phyloP scores from a whole-genome alignment of 1,140 invertebrate species.

The Nasonia longicornis region DNA sequence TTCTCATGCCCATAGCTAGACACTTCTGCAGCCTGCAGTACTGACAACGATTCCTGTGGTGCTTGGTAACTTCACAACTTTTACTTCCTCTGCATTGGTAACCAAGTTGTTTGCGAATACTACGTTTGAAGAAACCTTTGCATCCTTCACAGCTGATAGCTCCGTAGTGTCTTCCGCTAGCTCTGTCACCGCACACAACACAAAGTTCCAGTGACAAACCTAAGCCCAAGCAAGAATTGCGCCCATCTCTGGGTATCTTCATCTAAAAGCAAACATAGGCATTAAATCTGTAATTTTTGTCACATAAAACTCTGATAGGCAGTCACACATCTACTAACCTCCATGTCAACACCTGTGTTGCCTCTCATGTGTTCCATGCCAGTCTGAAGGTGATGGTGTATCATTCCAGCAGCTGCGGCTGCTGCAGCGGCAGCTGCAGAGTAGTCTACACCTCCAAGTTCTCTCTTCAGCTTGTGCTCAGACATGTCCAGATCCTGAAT shows the following conservation, averaged over 20 bases:
- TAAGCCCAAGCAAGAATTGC: slow-evolving; percentile 63
- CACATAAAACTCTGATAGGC: not conserved
- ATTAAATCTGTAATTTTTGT: not conserved
- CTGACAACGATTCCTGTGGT: slow-evolving; percentile 96
- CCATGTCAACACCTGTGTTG: slow-evolving; percentile 43
- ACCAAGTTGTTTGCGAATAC: slow-evolving; percentile 93
- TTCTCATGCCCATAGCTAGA: slow-evolving; percentile 95
- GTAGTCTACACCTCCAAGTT: slow-evolving; percentile 36
- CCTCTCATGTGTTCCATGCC: slow-evolving; percentile 44
- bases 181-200: slow-evolving; percentile 94
- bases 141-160: slow-evolving; percentile 94
- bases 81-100: slow-evolving; percentile 95
- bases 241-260: slow-evolving; percentile 66
- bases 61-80: slow-evolving; percentile 97
- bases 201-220: slow-evolving; percentile 83
- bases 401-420: slow-evolving; percentile 45
- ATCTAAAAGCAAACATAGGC: slow-evolving; percentile 54
- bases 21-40: slow-evolving; percentile 98
- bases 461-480: slow-evolving; percentile 42
- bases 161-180: slow-evolving; percentile 94
- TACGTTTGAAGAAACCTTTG: slow-evolving; percentile 93
- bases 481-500: slow-evolving; percentile 41
- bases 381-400: slow-evolving; percentile 44
- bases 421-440: slow-evolving; percentile 39
- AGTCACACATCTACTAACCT: slow-evolving; percentile 11